These are phyloP conservation scores for Ciconia nigra DNA, from an alignment of 2,797 vertebrate genomes.

Conservation along the genomic window DNA sequence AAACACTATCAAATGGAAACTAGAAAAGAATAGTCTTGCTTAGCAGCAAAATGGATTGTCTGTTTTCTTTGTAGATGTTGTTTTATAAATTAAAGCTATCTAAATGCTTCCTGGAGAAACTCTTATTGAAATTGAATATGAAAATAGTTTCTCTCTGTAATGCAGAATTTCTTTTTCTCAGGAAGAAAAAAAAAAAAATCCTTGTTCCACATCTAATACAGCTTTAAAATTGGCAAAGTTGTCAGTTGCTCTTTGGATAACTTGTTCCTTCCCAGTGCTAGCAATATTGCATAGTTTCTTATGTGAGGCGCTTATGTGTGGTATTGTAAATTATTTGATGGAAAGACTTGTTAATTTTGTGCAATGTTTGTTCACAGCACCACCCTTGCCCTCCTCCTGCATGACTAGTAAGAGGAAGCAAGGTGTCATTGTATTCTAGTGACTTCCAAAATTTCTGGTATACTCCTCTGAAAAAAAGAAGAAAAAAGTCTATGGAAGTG, in stretches of 20 bases:
- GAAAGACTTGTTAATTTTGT: background rate
- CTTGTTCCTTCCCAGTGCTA: background rate
- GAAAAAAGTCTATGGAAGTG: background rate
- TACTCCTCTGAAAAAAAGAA: background rate
- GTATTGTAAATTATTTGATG: background rate
- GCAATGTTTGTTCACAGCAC: background rate
- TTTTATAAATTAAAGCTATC: conserved; percentile 9
- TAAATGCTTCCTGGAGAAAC: background rate
- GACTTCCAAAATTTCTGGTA: background rate
- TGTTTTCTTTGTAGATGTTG: background rate
- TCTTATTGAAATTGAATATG: background rate
- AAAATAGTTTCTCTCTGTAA: background rate
- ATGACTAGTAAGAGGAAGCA: background rate
- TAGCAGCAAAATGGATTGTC: background rate
- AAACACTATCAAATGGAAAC: background rate
- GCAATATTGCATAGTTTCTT: background rate
- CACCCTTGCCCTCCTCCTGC: background rate
- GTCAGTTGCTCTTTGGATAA: background rate
- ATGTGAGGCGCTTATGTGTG: background rate
- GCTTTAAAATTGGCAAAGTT: background rate
- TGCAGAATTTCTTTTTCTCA: background rate
- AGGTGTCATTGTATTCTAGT: background rate
- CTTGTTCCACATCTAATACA: background rate
- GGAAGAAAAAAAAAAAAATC: background rate
- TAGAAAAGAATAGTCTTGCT: background rate